Evolutionary conservation across 2,888 invertebrate species (phyloP).

Genomic region (Aromia moschata): DNA sequence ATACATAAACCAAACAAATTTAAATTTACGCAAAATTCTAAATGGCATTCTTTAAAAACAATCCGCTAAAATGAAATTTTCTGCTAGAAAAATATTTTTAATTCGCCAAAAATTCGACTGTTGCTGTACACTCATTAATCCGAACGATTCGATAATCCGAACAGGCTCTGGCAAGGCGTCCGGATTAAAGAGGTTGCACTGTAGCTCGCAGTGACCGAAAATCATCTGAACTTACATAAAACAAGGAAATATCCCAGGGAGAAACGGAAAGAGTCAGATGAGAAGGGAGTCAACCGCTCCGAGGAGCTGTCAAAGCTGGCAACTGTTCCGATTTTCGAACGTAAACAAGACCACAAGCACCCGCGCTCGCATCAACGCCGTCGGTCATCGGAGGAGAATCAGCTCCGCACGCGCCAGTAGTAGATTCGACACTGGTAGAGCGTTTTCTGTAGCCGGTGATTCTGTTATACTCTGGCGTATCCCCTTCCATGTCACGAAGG

Average conservation of each 20-base stretch:
- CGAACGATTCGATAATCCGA: too few species aligned
- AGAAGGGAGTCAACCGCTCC: neutral
- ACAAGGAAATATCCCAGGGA: neutral
- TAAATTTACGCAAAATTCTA: too few species aligned
- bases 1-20: too few species aligned
- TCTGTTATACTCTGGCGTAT: slow-evolving; percentile 28
- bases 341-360: slow-evolving; percentile 16
- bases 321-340: slow-evolving; percentile 4
- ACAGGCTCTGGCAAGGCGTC: too few species aligned
- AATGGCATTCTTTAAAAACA: too few species aligned
- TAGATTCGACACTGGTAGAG: slow-evolving; percentile 36
- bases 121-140: too few species aligned
- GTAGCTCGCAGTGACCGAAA: too few species aligned
- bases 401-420: slow-evolving; percentile 33
- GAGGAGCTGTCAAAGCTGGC: neutral
- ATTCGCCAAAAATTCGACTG: too few species aligned
- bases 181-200: too few species aligned
- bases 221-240: neutral
- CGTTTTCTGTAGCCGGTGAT: slow-evolving; percentile 31
- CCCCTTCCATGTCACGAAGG: slow-evolving; percentile 34
- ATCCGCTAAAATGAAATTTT: too few species aligned
- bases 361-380: slow-evolving; percentile 23
- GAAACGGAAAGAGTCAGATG: neutral
- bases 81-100: too few species aligned
- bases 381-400: slow-evolving; percentile 11